Percentiles rank a stretch among this genome's conserved stretches.
These are phyloP conservation scores for Gnathonemus longibarbis DNA, from an alignment of 2,113 vertebrate species.

Conservation along the genomic window DNA sequence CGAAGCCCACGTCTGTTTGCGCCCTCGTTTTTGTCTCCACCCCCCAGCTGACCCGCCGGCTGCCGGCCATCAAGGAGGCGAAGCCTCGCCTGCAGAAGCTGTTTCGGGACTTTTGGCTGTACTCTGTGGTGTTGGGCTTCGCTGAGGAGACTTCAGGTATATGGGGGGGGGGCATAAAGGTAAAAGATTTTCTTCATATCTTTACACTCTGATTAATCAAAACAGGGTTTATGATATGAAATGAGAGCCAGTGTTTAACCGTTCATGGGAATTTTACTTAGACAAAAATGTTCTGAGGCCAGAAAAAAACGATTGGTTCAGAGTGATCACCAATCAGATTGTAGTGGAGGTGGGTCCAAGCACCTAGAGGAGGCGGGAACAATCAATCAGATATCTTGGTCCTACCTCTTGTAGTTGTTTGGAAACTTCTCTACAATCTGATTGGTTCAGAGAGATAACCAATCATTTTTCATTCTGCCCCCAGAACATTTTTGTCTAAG, in stretches of 20 bases:
- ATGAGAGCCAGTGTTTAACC: background rate
- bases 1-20: background rate
- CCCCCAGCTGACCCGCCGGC: constrained; percentile 74
- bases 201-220: background rate
- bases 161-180: background rate
- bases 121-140: constrained; percentile 95
- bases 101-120: constrained; percentile 95
- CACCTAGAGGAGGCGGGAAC: no score
- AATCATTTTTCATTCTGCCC: background rate
- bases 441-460: background rate
- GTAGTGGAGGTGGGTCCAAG: no score
- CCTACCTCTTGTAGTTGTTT: no score
- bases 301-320: background rate
- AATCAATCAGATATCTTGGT: no score
- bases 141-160: constrained; percentile 92
- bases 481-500: background rate
- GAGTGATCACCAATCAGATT: no score
- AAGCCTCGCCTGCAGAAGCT: constrained; percentile 92
- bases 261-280: background rate
- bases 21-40: constrained; percentile 18
- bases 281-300: background rate
- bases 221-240: background rate
- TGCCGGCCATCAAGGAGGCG: constrained; percentile 90
- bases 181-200: background rate
- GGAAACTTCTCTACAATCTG: no score